phyloP scores from a whole-genome alignment of 2,888 invertebrate species.

The Globia sparganii region DNA sequence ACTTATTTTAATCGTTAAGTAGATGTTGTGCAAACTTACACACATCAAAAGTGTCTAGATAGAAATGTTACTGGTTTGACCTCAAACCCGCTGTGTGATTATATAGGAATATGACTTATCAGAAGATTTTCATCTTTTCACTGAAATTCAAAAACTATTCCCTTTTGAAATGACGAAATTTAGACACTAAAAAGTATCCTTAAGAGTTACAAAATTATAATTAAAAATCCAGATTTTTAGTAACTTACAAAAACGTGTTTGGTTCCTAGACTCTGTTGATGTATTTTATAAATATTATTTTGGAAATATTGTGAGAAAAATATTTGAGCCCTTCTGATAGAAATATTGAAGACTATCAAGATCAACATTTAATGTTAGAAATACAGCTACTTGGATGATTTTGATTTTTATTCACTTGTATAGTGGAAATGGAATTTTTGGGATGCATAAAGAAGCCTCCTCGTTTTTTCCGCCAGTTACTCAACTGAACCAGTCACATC shows the following conservation, averaged over 20 bases:
- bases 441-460: too few species aligned
- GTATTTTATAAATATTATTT: background rate
- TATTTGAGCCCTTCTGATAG: too few species aligned
- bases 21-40: background rate
- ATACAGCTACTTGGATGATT: too few species aligned
- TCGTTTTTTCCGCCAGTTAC: too few species aligned
- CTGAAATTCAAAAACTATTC: background rate
- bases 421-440: too few species aligned
- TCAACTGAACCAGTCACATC: too few species aligned
- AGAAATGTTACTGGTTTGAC: background rate
- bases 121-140: background rate
- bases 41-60: background rate
- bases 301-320: background rate
- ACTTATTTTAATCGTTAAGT: conserved; percentile 13
- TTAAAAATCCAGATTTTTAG: background rate
- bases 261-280: background rate
- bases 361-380: too few species aligned
- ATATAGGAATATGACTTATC: background rate
- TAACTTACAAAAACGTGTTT: background rate
- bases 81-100: background rate
- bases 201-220: background rate
- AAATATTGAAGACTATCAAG: too few species aligned
- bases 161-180: background rate
- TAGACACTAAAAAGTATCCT: background rate
- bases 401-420: too few species aligned